Evolutionary conservation across 2,113 vertebrate genomes (phyloP).

Genomic region (Chrysochloris asiatica): DNA sequence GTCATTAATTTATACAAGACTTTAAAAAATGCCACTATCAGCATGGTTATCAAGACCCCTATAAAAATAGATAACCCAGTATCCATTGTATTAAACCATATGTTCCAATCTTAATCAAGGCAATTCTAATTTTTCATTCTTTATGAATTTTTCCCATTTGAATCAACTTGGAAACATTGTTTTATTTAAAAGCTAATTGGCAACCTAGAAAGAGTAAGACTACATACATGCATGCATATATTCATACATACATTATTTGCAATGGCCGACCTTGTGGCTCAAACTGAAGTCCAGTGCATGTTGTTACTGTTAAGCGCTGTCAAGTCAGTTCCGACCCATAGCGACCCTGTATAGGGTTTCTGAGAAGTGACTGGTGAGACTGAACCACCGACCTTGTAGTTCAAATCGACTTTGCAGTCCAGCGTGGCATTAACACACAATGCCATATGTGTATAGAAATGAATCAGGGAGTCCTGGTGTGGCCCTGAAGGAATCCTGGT

Average conservation of each 20-base stretch:
- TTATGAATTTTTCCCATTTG: background rate
- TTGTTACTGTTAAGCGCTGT: too few species aligned
- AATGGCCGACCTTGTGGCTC: too few species aligned
- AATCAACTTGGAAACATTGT: background rate
- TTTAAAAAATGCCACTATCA: slow-evolving; percentile 15
- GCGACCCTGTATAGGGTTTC: too few species aligned
- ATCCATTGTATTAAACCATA: background rate
- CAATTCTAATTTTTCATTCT: background rate
- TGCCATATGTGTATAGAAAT: background rate
- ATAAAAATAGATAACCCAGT: background rate
- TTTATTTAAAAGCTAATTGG: slow-evolving; percentile 21
- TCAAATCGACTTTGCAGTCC: too few species aligned
- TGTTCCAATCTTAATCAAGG: background rate
- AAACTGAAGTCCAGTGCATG: too few species aligned
- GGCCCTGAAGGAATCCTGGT: too few species aligned
- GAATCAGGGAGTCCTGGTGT: too few species aligned
- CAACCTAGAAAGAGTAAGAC: background rate
- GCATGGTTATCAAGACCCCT: background rate
- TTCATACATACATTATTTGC: background rate
- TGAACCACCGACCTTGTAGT: too few species aligned
- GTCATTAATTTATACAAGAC: slow-evolving; percentile 23
- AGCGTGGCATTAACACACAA: too few species aligned
- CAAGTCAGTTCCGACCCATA: too few species aligned
- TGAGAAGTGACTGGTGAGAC: too few species aligned
- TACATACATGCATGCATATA: background rate